Percentiles rank a stretch among this genome's conserved stretches.
Evolutionary conservation across 2,888 invertebrate species (phyloP).

Genomic region (Polydrusus tereticollis): DNA sequence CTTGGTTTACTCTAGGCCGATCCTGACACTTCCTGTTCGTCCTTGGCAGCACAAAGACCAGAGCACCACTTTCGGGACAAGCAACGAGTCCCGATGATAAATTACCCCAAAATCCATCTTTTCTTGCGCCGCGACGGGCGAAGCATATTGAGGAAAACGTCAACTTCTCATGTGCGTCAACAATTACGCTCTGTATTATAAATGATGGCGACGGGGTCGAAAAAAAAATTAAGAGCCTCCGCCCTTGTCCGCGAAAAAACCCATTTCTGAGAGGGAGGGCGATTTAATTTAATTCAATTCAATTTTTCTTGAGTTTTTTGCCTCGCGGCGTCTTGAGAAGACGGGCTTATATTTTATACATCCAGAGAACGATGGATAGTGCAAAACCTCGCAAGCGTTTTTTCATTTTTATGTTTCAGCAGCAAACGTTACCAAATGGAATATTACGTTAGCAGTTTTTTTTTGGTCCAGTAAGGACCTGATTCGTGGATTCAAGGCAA

Average conservation of each 20-base stretch:
- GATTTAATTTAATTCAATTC: constrained; percentile 41
- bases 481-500: too few relatives aligned
- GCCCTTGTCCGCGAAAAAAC: constrained; percentile 35
- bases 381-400: constrained; percentile 3
- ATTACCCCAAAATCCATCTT: constrained; percentile 45
- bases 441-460: too few relatives aligned
- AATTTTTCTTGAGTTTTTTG: constrained; percentile 35
- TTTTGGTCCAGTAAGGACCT: too few relatives aligned
- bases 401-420: constrained; percentile 15
- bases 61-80: constrained; percentile 30
- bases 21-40: constrained; percentile 20
- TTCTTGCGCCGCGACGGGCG: constrained; percentile 38
- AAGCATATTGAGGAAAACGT: constrained; percentile 49
- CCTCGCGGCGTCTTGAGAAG: constrained; percentile 16
- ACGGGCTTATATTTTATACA: constrained; percentile 19
- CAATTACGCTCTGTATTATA: constrained; percentile 47
- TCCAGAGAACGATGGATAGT: constrained; percentile 3
- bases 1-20: constrained; percentile 20
- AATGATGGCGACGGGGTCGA: constrained; percentile 40
- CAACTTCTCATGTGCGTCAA: constrained; percentile 49
- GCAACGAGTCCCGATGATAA: constrained; percentile 40
- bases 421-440: neutral
- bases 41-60: constrained; percentile 42
- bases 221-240: constrained; percentile 43
- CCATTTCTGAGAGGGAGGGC: constrained; percentile 4